Evolutionary conservation across 2,797 vertebrate genomes (phyloP), one percentile per base, ranked within the genome.

Genomic region (Rhadinocentrus ornatus): DNA sequence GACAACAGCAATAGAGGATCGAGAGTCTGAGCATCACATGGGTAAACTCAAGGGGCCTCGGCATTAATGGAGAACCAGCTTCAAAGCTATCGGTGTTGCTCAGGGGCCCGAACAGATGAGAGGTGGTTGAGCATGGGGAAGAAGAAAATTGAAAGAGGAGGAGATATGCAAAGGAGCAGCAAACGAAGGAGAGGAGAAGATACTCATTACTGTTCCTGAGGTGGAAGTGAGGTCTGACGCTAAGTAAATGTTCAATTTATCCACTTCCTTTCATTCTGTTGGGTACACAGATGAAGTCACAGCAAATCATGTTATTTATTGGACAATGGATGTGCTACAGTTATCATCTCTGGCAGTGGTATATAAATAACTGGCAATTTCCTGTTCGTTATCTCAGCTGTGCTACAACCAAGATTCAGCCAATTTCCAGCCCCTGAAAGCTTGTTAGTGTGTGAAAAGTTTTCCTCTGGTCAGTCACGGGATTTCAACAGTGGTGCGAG

Each of bases 31-130:
- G 71, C 9, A 15, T 69, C 39, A 24, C 76, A 73, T 52, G 22
- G 52, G 61, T 31, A 18, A 79, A 82, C 73, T 84, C 76, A 18
- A 63, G 84, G 12, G 71, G 77, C 66, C 37, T 1, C 26, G 11
- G 72, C 37, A 74, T 83, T 83, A 84, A 73, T n/a, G 4, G 74
- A 31, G 59, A 80, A 71, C 61, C n/a, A 35, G 76, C 69, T 86
- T 90, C 75, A 90, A 88, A 90, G 89, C 81, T 81, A 26, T 54
- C 35, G 63, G 63, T 11, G 29, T 35, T 31, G 58, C 69, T 69
- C 72, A 52, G 64, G 74, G 67, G 50, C 46, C 67, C 27, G 0
- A 61, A 44, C 15, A 56, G 71, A 29, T 75, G 48, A 57, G 29
- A 61, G 54, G 22, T 52, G 65, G 27, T 29, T 8, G 50, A 24